Base-by-base conservation (phyloP, 2,888 invertebrate genomes). In the Clusia tigrina region DNA sequence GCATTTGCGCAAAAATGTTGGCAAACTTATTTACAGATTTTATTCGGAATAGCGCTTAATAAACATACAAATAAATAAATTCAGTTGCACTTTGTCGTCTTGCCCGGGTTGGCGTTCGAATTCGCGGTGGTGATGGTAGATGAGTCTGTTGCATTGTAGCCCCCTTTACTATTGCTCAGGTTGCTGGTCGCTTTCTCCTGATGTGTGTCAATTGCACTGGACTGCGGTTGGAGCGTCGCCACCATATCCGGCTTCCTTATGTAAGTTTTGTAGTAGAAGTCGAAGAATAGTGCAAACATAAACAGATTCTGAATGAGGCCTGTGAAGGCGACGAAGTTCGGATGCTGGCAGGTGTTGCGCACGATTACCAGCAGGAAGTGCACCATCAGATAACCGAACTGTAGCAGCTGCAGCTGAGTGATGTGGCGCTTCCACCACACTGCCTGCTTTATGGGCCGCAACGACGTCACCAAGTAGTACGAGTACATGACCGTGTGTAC, bases 361-460 rank as follows among this genome's bases (percentile, higher is more conserved):
- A 81, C 22, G n/a, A 82, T 69, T 2, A 76, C 76, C 20, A 74
- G 78, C 65, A 81, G 86, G 87, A 78, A 89, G 69, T 90, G 89
- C 0, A 89, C 60, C 0, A 88, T 81, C 26, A 88, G 83, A 65
- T 87, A 74, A 26, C 88, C 82, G 75, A 93, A 92, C 78, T 92
- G 92, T 0, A 89, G 88, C 79, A 95, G 87, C 84, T 96, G 95
- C 71, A 95, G 77, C 76, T 91, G 91, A 0, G 95, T 95, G 65
- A 96, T 90, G 74, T 92, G 87, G 68, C 91, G 92, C 79, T 95
- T 95, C 91, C 94, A 92, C 91, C 92, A 92, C 0, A 91, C 80
- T 58, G 89, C 89, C 62, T 89, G 85, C 63, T 89, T 85, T 70
- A 90, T 89, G 0, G 91, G 91, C 51, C 91, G 87, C 62, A 90